Percentiles rank a stretch among this genome's conserved stretches.
Conservation (phyloP, 2,888 invertebrate genomes). For the Erannis defoliaria region DNA sequence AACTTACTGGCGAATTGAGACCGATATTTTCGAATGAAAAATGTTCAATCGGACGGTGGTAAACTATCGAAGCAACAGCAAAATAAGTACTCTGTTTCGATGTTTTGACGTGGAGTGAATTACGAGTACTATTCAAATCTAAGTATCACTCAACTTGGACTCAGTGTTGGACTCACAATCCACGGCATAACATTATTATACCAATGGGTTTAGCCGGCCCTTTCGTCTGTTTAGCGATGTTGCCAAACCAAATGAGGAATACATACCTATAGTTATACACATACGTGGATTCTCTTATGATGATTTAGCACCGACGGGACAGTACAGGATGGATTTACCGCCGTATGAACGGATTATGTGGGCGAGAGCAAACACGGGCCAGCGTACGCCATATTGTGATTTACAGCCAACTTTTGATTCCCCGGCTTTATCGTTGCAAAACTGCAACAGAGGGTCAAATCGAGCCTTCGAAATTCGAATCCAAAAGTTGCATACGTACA, state of each 20-base stretch:
- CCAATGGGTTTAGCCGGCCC: neutral
- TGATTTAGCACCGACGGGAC: constrained; percentile 83
- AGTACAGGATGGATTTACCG: constrained; percentile 84
- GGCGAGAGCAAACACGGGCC: constrained; percentile 86
- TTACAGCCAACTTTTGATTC: constrained; percentile 84
- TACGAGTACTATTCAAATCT: too few relatives aligned
- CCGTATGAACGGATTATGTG: constrained; percentile 86
- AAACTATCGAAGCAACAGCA: constrained; percentile 9
- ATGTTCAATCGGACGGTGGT: constrained; percentile 44
- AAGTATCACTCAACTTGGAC: too few relatives aligned
- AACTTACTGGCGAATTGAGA: constrained; percentile 51
- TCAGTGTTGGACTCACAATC: neutral
- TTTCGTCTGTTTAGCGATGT: constrained; percentile 46
- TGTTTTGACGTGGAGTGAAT: neutral
- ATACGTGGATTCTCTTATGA: constrained; percentile 84
- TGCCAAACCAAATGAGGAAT: constrained; percentile 66
- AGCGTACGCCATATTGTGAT: constrained; percentile 84
- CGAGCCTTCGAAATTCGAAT: constrained; percentile 6
- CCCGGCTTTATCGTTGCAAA: constrained; percentile 78
- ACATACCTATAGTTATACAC: constrained; percentile 57
- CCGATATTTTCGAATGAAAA: constrained; percentile 51
- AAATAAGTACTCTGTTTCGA: constrained; percentile 1
- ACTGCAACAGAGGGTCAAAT: constrained; percentile 58
- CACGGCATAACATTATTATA: neutral
- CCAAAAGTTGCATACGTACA: constrained; percentile 53